A percentile compares a stretch with the other conserved stretches of the same genome.
Evolutionary conservation across 2,797 vertebrate species (phyloP).

Genomic region (Lagocephalus sceleratus): DNA sequence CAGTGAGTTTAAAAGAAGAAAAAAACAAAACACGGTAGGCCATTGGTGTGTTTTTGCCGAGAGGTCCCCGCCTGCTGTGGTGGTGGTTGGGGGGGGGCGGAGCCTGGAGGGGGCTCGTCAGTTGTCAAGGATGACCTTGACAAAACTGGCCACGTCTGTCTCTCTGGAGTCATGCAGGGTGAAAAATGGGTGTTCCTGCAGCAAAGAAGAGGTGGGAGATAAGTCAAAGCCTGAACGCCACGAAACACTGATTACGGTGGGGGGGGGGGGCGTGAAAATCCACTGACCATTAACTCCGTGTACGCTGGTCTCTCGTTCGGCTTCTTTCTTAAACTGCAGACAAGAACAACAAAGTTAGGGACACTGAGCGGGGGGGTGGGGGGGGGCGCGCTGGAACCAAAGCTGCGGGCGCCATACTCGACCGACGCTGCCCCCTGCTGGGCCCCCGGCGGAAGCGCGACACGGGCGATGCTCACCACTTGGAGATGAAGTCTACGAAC

Average conservation of each 20-base stretch:
- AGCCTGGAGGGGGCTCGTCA: slow-evolving; percentile 65
- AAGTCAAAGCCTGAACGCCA: too few species aligned
- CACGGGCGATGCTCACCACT: slow-evolving; percentile 80
- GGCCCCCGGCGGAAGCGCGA: background rate
- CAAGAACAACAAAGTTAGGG: slow-evolving; percentile 9
- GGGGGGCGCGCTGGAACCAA: background rate
- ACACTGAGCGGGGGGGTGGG: background rate
- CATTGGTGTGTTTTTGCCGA: slow-evolving; percentile 55
- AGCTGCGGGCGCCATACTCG: background rate
- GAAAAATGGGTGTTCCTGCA: slow-evolving; percentile 91
- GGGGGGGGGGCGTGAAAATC: background rate
- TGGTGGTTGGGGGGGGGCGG: slow-evolving; percentile 21
- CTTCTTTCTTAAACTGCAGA: slow-evolving; percentile 96
- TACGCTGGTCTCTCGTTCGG: slow-evolving; percentile 98
- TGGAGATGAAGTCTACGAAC: slow-evolving; percentile 96
- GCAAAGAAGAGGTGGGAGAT: slow-evolving; percentile 1
- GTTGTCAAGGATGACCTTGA: slow-evolving; percentile 90
- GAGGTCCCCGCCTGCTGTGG: slow-evolving; percentile 51
- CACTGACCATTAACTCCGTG: slow-evolving; percentile 95
- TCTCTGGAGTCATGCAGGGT: slow-evolving; percentile 93
- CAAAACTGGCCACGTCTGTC: slow-evolving; percentile 94
- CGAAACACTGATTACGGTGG: too few species aligned
- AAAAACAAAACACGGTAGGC: slow-evolving; percentile 44
- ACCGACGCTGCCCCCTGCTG: background rate
- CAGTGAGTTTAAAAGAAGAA: slow-evolving; percentile 60